A percentile compares a stretch with the other conserved stretches of the same genome.
Conservation (phyloP, 2,113 vertebrate genomes). For the Puffinus mauretanicus region DNA sequence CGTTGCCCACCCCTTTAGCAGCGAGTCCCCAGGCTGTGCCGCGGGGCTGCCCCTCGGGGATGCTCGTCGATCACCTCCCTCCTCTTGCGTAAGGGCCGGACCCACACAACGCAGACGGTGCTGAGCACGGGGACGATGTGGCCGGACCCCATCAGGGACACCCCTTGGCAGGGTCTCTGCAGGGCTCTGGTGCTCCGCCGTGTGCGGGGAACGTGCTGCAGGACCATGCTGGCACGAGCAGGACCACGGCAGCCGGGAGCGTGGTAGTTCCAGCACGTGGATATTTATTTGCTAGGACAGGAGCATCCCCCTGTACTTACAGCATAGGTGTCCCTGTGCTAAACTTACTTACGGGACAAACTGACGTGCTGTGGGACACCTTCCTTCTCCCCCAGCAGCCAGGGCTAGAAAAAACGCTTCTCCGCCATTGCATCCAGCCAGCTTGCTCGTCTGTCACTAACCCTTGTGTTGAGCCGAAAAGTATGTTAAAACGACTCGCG, state of each 20-base stretch:
- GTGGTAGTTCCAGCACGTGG: background rate
- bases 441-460: background rate
- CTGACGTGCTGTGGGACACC: background rate
- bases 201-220: background rate
- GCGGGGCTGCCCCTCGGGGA: background rate
- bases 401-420: background rate
- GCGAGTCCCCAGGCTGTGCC: background rate
- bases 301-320: background rate
- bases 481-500: rapidly evolving
- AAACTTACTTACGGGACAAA: background rate
- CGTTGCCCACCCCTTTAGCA: background rate
- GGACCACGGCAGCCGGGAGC: background rate
- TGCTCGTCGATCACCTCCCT: background rate
- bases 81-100: background rate
- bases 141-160: background rate
- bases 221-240: background rate
- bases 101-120: background rate
- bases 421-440: rapidly evolving
- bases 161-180: background rate
- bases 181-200: background rate
- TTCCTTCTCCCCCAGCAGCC: background rate
- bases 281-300: background rate
- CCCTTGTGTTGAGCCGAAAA: background rate
- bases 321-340: background rate
- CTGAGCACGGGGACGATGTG: background rate